These are phyloP conservation scores for Catharus minimus DNA, from an alignment of 2,113 vertebrate species.

Conservation along the genomic window DNA sequence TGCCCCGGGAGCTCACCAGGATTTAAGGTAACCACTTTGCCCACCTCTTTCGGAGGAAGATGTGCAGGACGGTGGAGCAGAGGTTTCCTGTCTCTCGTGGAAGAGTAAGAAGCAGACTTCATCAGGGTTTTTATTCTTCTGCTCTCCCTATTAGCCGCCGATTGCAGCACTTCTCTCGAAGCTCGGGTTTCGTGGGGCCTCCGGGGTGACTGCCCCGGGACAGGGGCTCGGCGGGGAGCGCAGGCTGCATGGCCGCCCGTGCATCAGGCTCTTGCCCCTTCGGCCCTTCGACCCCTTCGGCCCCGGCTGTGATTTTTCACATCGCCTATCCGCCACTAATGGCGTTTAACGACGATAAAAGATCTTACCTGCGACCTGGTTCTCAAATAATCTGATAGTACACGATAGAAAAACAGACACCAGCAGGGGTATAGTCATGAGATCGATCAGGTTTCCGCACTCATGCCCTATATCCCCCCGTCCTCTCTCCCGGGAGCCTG, in stretches of 20 bases:
- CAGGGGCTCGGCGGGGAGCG: rapidly evolving
- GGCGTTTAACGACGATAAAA: constrained; percentile 44
- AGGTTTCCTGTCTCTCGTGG: background rate
- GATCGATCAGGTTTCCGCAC: background rate
- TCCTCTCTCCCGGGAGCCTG: background rate
- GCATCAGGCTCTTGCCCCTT: background rate
- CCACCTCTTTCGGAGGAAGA: background rate
- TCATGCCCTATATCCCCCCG: background rate
- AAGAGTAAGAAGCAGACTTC: background rate
- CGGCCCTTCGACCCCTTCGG: background rate
- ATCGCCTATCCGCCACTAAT: background rate
- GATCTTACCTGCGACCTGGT: constrained; percentile 67
- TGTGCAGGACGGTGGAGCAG: background rate
- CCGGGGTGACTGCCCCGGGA: no score
- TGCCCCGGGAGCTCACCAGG: background rate
- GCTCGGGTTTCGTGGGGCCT: background rate
- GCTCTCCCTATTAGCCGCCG: background rate
- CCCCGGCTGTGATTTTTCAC: background rate
- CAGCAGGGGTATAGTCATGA: background rate
- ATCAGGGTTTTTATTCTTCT: rapidly evolving
- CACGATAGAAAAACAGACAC: constrained; percentile 61
- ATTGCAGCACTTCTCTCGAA: background rate
- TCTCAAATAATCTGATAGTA: constrained; percentile 59
- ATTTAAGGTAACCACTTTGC: background rate
- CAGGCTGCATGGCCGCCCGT: background rate